A percentile compares a stretch with the other conserved stretches of the same genome.
Evolutionary conservation across 2,797 vertebrate species (phyloP).

Genomic region (Varecia variegata): DNA sequence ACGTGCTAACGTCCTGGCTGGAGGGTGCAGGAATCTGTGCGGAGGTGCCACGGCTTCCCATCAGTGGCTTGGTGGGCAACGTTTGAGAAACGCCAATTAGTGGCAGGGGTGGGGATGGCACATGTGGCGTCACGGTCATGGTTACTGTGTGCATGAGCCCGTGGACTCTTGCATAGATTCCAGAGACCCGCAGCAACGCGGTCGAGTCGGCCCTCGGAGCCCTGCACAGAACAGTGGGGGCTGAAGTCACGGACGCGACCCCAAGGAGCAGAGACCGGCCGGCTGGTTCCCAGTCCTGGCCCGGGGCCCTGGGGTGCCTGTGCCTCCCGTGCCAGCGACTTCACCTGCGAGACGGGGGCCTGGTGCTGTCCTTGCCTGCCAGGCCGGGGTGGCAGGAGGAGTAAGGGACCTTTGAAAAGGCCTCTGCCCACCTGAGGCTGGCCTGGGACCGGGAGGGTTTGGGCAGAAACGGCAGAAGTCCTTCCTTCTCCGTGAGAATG

Average conservation of each 20-base stretch:
- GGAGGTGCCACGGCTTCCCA: fast-evolving
- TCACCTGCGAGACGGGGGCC: background rate
- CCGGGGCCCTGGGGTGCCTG: background rate
- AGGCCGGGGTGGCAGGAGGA: background rate
- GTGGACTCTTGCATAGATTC: no score
- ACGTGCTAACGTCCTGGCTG: fast-evolving
- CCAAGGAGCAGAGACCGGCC: background rate
- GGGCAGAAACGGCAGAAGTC: background rate
- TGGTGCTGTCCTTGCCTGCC: background rate
- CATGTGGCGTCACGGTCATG: fast-evolving
- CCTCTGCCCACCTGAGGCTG: fast-evolving
- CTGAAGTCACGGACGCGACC: background rate
- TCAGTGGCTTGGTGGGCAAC: fast-evolving
- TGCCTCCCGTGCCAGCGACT: fast-evolving
- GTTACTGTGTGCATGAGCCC: no score
- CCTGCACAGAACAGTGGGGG: background rate
- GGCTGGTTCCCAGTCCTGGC: background rate
- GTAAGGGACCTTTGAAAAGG: background rate
- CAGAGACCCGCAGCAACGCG: fast-evolving
- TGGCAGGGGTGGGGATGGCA: fast-evolving
- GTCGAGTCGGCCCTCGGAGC: fast-evolving
- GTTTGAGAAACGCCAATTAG: fast-evolving
- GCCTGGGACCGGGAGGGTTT: no score
- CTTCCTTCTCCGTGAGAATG: fast-evolving
- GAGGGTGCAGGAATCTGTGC: background rate